phyloP scores from a whole-genome alignment of 2,113 vertebrate genomes.

The Rhinopomastus cyanomelas region DNA sequence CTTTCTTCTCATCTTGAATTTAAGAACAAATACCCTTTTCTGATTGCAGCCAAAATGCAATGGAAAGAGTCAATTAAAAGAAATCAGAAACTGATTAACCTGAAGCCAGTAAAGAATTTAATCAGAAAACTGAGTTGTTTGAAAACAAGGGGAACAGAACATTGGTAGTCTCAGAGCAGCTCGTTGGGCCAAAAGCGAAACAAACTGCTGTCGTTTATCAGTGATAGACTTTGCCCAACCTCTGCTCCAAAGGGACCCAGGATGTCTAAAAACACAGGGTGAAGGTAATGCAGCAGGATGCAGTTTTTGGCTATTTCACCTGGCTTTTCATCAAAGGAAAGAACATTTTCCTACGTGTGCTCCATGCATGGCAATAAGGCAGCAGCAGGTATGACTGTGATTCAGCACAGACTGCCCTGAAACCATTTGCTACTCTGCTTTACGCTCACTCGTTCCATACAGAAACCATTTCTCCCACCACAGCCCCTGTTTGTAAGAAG shows the following conservation, averaged over 20 bases:
- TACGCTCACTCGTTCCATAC: neutral
- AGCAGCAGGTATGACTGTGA: neutral
- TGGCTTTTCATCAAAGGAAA: slow-evolving; percentile 47
- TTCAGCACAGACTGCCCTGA: neutral
- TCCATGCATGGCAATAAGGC: neutral
- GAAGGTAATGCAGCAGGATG: slow-evolving; percentile 6
- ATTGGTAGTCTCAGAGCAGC: neutral
- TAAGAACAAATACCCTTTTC: neutral
- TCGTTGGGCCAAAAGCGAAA: neutral
- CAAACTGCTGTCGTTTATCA: neutral
- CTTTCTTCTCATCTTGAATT: neutral
- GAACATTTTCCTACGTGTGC: neutral
- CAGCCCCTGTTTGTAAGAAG: neutral
- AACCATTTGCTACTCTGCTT: neutral
- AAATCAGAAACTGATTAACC: neutral
- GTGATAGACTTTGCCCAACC: neutral
- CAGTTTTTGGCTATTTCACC: slow-evolving; percentile 8
- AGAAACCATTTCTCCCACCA: neutral
- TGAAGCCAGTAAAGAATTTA: neutral
- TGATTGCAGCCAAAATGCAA: neutral
- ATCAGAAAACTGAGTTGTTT: neutral
- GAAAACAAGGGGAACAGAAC: neutral
- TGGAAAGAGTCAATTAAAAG: neutral
- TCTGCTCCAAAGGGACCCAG: neutral
- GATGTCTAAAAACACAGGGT: neutral